A percentile compares a stretch with the other conserved stretches of the same genome.
These are phyloP conservation scores for Thymelicus acteon DNA, from an alignment of 2,888 invertebrate genomes.

Conservation along the genomic window DNA sequence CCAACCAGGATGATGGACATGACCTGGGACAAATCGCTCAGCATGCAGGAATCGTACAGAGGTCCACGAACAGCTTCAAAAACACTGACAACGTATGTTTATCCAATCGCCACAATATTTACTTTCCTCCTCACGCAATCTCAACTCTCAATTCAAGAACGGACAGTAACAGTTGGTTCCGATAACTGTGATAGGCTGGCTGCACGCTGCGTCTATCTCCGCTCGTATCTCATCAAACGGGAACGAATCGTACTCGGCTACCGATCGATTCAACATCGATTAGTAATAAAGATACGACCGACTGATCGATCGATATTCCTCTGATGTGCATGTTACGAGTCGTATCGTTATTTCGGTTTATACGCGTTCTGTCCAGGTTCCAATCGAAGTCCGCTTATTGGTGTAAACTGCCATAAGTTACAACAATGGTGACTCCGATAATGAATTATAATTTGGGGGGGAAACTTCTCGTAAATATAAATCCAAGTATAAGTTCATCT, in stretches of 20 bases:
- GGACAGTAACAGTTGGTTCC: slow-evolving; percentile 43
- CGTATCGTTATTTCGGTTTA: slow-evolving; percentile 27
- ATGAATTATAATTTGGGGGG: too few relatives aligned
- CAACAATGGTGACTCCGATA: too few relatives aligned
- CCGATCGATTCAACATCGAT: slow-evolving; percentile 65
- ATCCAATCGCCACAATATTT: slow-evolving; percentile 19
- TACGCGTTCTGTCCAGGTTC: background rate
- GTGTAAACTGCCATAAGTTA: background rate
- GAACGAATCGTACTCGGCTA: slow-evolving; percentile 58
- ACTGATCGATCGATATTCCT: slow-evolving; percentile 39
- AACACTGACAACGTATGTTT: slow-evolving; percentile 1
- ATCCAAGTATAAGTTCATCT: too few relatives aligned
- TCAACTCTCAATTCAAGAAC: slow-evolving; percentile 33
- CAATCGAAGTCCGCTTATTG: background rate
- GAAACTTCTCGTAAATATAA: too few relatives aligned
- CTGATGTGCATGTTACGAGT: slow-evolving; percentile 40
- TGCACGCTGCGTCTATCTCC: background rate
- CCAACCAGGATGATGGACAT: too few relatives aligned
- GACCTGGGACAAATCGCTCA: too few relatives aligned
- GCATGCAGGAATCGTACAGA: background rate
- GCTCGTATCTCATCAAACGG: slow-evolving; percentile 42
- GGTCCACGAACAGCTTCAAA: background rate
- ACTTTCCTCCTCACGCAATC: slow-evolving; percentile 23
- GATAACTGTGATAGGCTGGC: slow-evolving; percentile 45
- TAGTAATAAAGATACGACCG: slow-evolving; percentile 55